A percentile compares a stretch with the other conserved stretches of the same genome.
Conservation (phyloP, 2,888 invertebrate species). For the Habrosyne pyritoides region DNA sequence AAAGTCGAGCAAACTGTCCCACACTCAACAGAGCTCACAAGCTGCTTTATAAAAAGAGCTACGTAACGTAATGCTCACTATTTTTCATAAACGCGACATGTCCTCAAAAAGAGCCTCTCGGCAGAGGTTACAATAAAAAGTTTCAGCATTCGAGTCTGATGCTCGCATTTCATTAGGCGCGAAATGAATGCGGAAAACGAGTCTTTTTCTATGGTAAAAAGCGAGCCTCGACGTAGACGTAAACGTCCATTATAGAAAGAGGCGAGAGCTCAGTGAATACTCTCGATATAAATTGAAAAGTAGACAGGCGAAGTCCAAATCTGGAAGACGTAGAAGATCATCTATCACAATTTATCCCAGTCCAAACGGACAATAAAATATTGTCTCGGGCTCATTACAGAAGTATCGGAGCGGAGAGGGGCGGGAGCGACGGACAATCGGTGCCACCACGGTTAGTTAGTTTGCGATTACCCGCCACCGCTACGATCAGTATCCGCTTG, state of each 20-base stretch:
- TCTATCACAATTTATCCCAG: conserved; percentile 77
- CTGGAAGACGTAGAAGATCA: conserved; percentile 62
- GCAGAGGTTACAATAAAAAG: conserved; percentile 65
- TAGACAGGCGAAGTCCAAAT: conserved; percentile 61
- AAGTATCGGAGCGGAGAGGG: conserved; percentile 48
- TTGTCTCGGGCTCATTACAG: conserved; percentile 68
- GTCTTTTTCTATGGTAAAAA: conserved; percentile 53
- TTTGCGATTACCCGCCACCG: conserved; percentile 46
- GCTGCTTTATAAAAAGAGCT: conserved; percentile 37
- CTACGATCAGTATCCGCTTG: conserved; percentile 27
- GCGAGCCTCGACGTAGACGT: conserved; percentile 38
- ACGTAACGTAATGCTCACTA: conserved; percentile 50
- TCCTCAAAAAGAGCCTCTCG: conserved; percentile 56
- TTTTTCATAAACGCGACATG: conserved; percentile 68
- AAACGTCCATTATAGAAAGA: conserved; percentile 47
- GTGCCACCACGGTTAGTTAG: conserved; percentile 57
- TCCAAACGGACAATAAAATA: conserved; percentile 74
- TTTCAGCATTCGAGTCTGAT: conserved; percentile 55
- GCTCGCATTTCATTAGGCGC: conserved; percentile 72
- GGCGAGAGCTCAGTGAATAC: conserved; percentile 42
- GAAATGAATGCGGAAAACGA: conserved; percentile 69
- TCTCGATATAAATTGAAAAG: conserved; percentile 60
- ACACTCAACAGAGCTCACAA: conserved; percentile 15
- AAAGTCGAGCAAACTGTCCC: conserved; percentile 13
- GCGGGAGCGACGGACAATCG: conserved; percentile 28